Conservation (phyloP, 53 echinoderm and acorn worm species). For the Henricia sp. region DNA sequence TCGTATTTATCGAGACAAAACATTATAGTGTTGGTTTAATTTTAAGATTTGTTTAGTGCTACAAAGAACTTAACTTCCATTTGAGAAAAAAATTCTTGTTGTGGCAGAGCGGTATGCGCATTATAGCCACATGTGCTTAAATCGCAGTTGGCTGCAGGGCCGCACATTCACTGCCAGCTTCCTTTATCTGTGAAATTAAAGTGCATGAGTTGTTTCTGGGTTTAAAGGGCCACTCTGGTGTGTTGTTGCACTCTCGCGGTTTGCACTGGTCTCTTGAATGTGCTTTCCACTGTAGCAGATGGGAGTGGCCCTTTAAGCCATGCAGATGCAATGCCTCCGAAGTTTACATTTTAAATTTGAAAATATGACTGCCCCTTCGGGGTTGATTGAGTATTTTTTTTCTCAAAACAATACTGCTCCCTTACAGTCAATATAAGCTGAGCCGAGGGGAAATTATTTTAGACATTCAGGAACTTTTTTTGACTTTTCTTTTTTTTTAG, state of each 20-base stretch:
- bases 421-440: no score
- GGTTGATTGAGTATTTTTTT: no score
- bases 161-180: constrained; percentile 6
- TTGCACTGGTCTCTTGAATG: neutral
- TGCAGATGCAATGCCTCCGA: neutral
- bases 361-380: no score
- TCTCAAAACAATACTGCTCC: no score
- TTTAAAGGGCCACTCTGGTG: constrained; percentile 36
- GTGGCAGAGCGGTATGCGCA: neutral
- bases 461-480: no score
- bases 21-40: neutral
- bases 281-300: neutral
- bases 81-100: constrained; percentile 8
- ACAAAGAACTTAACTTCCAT: no score
- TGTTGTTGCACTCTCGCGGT: neutral
- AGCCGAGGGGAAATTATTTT: no score
- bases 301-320: constrained; percentile 18
- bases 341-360: no score
- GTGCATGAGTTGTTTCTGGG: constrained; percentile 19
- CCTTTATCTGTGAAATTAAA: constrained; percentile 30
- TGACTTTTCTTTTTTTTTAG: no score
- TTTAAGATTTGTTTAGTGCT: no score
- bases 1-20: no score
- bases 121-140: neutral
- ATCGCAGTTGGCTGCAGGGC: constrained; percentile 1